Conservation (phyloP, 2,113 vertebrate species). For the Pitta sordida region DNA sequence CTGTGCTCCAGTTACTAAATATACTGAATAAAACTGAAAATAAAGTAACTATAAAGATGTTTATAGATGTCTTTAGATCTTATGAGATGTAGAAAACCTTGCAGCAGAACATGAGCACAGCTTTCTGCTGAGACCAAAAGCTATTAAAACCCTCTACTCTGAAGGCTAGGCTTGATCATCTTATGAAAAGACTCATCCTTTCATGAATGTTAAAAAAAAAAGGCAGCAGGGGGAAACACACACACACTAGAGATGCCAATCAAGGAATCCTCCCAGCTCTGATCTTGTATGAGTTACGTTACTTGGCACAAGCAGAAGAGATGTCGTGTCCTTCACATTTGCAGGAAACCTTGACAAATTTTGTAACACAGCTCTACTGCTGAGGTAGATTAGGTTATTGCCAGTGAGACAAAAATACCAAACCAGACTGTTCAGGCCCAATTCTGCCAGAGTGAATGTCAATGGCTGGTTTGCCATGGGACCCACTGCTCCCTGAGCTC, state of each 20-base stretch:
- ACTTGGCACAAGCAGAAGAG: background rate
- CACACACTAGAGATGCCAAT: background rate
- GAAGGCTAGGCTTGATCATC: background rate
- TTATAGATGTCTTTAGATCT: background rate
- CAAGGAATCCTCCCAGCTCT: background rate
- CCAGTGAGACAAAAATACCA: background rate
- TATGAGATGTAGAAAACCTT: background rate
- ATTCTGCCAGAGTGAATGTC: background rate
- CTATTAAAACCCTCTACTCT: background rate
- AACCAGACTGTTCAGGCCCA: background rate
- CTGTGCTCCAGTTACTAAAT: background rate
- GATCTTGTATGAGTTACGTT: background rate
- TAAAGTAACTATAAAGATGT: background rate
- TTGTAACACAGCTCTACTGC: background rate
- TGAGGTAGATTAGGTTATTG: background rate
- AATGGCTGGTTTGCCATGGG: background rate
- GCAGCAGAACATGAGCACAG: background rate
- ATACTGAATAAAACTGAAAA: background rate
- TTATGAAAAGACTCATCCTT: background rate
- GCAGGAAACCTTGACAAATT: background rate
- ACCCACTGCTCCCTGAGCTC: background rate
- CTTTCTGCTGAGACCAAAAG: background rate
- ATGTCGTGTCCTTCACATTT: background rate
- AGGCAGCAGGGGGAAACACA: background rate
- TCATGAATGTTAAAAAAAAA: background rate